Evolutionary conservation across 1,140 invertebrate species (phyloP).

Genomic region (Agrilus planipennis): DNA sequence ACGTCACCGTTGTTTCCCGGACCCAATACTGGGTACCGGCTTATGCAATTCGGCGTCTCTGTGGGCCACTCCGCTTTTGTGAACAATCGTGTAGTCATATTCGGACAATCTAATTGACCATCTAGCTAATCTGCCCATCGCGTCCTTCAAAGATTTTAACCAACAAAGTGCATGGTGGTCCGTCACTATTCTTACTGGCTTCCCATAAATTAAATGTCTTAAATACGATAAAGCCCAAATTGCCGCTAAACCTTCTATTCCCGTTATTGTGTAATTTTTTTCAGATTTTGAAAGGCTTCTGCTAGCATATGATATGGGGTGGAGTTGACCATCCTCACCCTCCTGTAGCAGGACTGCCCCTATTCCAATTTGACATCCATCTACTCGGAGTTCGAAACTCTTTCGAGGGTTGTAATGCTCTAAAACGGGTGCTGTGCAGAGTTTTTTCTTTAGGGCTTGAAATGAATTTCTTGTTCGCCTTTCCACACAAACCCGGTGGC

Average conservation of each 20-base stretch:
- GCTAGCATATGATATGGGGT: constrained; percentile 23
- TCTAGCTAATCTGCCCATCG: no score
- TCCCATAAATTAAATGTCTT: constrained; percentile 10
- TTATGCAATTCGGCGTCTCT: no score
- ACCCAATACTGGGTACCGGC: no score
- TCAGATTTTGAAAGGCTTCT: constrained; percentile 27
- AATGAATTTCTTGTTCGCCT: neutral
- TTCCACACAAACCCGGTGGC: constrained; percentile 7
- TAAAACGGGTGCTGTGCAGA: constrained; percentile 11
- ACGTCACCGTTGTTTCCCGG: constrained; percentile 2
- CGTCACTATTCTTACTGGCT: constrained; percentile 14
- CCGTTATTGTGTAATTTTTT: constrained; percentile 30
- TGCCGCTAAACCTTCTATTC: constrained; percentile 34
- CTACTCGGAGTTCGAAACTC: constrained; percentile 12
- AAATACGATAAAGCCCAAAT: constrained; percentile 28
- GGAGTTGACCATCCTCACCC: constrained; percentile 4
- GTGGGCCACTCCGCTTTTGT: no score
- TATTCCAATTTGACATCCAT: constrained; percentile 12
- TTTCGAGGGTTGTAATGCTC: constrained; percentile 13
- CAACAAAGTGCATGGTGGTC: constrained; percentile 37
- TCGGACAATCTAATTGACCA: no score
- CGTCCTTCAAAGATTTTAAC: no score
- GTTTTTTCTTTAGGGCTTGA: constrained; percentile 11
- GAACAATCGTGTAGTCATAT: no score
- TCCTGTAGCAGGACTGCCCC: constrained; percentile 14